Evolutionary conservation across 2,888 invertebrate genomes (phyloP).

Genomic region (Phanerotoma sp.): DNA sequence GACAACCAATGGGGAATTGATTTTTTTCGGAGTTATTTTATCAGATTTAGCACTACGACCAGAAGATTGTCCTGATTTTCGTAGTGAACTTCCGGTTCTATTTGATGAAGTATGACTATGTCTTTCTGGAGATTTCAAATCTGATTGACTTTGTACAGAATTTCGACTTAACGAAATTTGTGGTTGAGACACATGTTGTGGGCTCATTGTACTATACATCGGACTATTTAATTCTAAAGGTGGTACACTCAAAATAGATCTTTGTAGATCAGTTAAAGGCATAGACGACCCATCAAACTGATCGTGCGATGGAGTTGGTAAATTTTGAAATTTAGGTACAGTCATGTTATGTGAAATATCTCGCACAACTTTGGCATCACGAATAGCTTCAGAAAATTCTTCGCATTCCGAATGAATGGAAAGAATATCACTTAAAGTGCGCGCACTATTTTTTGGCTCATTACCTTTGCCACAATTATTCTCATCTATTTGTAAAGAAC

Average conservation of each 20-base stretch:
- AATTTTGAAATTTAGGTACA: conserved; percentile 36
- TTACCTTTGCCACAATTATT: conserved; percentile 57
- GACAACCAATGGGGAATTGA: background rate
- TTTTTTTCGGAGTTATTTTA: background rate
- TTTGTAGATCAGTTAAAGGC: conserved; percentile 30
- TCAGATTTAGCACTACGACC: background rate
- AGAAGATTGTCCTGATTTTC: background rate
- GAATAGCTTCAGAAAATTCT: conserved; percentile 57
- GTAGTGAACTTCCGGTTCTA: background rate
- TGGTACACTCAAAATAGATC: conserved; percentile 40
- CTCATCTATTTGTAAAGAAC: conserved; percentile 65
- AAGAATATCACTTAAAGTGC: conserved; percentile 72
- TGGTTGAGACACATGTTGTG: conserved; percentile 30
- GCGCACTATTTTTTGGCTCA: conserved; percentile 65
- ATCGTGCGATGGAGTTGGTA: conserved; percentile 24
- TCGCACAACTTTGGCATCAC: conserved; percentile 41
- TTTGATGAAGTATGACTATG: conserved; percentile 19
- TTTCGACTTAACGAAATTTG: conserved; percentile 31
- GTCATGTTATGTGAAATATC: conserved; percentile 43
- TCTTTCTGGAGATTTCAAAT: conserved; percentile 33
- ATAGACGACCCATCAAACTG: conserved; percentile 29
- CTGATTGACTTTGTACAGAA: conserved; percentile 31
- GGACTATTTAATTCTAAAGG: conserved; percentile 44
- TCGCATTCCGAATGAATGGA: conserved; percentile 72
- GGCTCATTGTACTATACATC: conserved; percentile 36